Evolutionary conservation across 2,888 invertebrate species (phyloP).

Genomic region (Yponomeuta plumbellus): DNA sequence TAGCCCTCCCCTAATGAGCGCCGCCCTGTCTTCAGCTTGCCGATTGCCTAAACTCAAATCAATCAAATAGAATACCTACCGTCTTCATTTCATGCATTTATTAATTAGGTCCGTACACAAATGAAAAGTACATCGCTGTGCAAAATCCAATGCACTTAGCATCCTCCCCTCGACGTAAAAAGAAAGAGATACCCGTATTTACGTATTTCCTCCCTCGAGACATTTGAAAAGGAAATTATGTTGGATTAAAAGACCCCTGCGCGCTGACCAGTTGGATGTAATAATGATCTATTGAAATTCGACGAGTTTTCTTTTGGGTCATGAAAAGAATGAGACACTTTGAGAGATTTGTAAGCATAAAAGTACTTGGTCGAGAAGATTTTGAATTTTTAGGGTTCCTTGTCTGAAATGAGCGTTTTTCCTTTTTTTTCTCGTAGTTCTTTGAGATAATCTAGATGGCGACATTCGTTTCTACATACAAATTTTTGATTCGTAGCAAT

Average conservation of each 20-base stretch:
- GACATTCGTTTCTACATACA: too few relatives aligned
- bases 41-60: too few relatives aligned
- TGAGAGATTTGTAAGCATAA: too few relatives aligned
- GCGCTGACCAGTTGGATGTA: neutral
- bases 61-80: neutral
- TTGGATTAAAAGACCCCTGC: neutral
- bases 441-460: too few relatives aligned
- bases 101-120: neutral
- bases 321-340: neutral
- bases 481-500: too few relatives aligned
- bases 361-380: too few relatives aligned
- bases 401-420: too few relatives aligned
- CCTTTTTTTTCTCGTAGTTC: too few relatives aligned
- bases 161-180: neutral
- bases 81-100: neutral
- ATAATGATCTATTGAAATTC: neutral
- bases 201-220: neutral
- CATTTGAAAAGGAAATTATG: neutral
- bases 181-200: neutral
- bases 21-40: too few relatives aligned
- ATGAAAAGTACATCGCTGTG: neutral
- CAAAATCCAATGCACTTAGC: neutral
- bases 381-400: too few relatives aligned
- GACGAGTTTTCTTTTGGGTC: neutral
- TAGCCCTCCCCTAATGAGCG: too few relatives aligned